Conservation (phyloP, 2,888 invertebrate genomes). For the Allygus modestus region DNA sequence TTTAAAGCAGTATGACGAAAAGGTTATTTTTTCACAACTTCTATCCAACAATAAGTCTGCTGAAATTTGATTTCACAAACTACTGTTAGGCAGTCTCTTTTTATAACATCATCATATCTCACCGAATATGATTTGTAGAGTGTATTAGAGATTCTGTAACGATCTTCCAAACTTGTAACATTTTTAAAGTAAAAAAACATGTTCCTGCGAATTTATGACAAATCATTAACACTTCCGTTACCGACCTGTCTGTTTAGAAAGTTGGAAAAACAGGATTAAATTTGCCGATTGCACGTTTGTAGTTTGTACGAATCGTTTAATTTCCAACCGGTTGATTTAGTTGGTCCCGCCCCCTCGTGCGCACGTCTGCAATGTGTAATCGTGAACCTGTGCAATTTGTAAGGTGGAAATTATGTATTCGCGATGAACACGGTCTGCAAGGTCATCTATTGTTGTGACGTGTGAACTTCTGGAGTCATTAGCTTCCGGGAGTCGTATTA, state of each 20-base stretch:
- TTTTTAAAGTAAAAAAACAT: too few species aligned
- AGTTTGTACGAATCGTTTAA: background rate
- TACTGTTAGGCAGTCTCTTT: too few species aligned
- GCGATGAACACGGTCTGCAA: background rate
- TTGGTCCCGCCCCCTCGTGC: background rate
- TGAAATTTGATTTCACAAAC: too few species aligned
- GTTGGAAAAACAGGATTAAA: background rate
- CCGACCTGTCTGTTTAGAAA: background rate
- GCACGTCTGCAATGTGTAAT: background rate
- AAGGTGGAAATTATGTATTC: background rate
- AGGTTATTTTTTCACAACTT: too few species aligned
- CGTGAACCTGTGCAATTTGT: background rate
- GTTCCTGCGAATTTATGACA: too few species aligned
- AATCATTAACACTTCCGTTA: too few species aligned
- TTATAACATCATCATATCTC: too few species aligned
- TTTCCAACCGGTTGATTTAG: background rate
- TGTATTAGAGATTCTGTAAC: too few species aligned
- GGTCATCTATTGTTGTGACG: conserved; percentile 11
- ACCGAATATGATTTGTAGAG: too few species aligned
- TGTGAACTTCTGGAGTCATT: background rate
- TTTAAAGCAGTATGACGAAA: too few species aligned
- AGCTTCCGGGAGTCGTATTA: background rate
- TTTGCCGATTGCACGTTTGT: background rate
- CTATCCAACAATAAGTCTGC: too few species aligned
- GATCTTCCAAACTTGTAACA: too few species aligned